phyloP scores from a whole-genome alignment of 2,888 invertebrate genomes.

The Drymonia ruficornis region DNA sequence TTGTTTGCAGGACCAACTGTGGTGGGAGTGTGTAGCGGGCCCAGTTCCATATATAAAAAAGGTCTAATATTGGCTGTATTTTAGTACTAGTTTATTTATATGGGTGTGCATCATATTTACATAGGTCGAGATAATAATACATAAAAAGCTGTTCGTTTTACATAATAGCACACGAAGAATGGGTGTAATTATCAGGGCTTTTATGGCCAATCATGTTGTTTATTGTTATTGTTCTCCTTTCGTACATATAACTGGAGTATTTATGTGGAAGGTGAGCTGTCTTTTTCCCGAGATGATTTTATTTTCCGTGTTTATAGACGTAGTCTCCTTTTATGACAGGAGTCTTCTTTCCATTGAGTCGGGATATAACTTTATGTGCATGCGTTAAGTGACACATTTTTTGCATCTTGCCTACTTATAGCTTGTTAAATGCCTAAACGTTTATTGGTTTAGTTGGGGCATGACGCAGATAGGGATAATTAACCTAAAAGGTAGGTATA shows the following conservation, averaged over 20 bases:
- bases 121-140: neutral
- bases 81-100: too few relatives aligned
- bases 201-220: conserved; percentile 56
- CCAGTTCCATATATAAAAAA: too few relatives aligned
- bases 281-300: conserved; percentile 29
- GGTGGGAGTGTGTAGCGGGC: too few relatives aligned
- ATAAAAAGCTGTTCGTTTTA: conserved; percentile 48
- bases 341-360: too few relatives aligned
- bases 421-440: too few relatives aligned
- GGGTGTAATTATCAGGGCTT: conserved; percentile 48
- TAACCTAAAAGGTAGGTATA: too few relatives aligned
- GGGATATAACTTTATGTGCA: neutral
- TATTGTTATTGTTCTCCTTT: conserved; percentile 64
- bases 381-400: too few relatives aligned
- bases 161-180: conserved; percentile 39
- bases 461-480: too few relatives aligned
- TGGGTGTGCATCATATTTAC: neutral
- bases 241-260: conserved; percentile 35
- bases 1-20: too few relatives aligned
- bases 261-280: conserved; percentile 34
- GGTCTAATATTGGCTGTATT: too few relatives aligned
- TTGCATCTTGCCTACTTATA: too few relatives aligned
- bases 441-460: too few relatives aligned
- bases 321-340: neutral
- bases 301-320: conserved; percentile 13